These are phyloP conservation scores for Myotis pilosus DNA, from an alignment of 2,797 vertebrate genomes.

Conservation along the genomic window DNA sequence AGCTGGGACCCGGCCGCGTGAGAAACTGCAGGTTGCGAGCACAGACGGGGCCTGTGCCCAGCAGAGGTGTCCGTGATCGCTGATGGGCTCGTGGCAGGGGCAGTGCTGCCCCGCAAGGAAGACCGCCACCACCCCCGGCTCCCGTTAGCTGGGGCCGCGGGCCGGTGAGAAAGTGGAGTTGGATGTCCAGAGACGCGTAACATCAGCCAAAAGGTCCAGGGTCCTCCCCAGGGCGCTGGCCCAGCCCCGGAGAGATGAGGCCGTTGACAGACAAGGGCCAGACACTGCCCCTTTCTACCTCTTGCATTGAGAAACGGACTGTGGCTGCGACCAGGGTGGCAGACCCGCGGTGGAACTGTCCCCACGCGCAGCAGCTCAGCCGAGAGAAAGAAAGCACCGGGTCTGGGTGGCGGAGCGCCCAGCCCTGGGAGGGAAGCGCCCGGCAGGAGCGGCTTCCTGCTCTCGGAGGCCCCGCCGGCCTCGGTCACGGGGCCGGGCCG, in stretches of 20 bases:
- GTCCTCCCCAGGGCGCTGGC: background rate
- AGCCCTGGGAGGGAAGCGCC: background rate
- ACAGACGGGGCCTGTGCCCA: background rate
- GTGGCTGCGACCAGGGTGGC: background rate
- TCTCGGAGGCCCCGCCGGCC: background rate
- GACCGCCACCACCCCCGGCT: background rate
- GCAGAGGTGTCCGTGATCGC: background rate
- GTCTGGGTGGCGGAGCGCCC: background rate
- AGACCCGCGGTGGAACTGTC: background rate
- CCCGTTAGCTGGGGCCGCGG: background rate
- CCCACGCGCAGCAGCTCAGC: background rate
- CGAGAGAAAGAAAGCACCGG: slow-evolving; percentile 36
- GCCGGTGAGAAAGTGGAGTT: background rate
- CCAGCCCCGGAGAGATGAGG: background rate
- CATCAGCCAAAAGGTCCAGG: background rate
- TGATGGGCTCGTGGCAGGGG: background rate
- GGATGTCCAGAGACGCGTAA: background rate
- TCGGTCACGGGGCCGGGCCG: background rate
- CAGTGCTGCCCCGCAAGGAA: background rate
- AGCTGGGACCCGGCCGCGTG: background rate
- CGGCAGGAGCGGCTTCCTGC: background rate
- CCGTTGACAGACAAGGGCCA: background rate
- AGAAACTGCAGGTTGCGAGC: background rate
- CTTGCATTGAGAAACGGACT: background rate
- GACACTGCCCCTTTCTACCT: background rate